Base-by-base conservation (phyloP, 2,888 invertebrate genomes). In the Hypsopygia costalis region DNA sequence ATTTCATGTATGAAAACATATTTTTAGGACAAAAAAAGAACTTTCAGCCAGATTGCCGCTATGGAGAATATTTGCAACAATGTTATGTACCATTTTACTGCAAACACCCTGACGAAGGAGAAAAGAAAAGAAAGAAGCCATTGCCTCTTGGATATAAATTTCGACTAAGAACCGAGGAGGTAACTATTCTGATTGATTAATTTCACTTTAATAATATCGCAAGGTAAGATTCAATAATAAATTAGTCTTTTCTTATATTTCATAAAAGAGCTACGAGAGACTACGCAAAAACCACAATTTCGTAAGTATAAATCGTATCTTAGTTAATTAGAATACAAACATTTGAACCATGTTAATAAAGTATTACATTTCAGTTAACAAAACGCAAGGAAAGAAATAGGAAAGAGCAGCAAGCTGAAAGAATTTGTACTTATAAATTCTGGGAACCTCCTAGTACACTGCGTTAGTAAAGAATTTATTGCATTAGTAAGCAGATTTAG, bases 381-480 rank as follows among this genome's bases (percentile, higher is more conserved):
- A 78, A 73, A 56, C 72, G 85, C 1, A 70, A 69, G 52, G 72
- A 78, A 25, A 68, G 80, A 47, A 82, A 81, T 49, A 75, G 58
- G 41, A 68, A 69, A 47, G 62, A 65, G 37, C 58, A 69, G 41
- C 57, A 66, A 51, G 41, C 41, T 2, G 79, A 78, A 52, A 65
- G 80, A 49, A 40, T 69, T 11, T 83, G 82, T 47, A 72, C 51
- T 44, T 85, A 82, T 46, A 82, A 82, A 50, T 86, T 86, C 61
- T 86, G 86, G 86, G 81, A 81, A 52, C 72, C 86, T 7, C 86
- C 86, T 0, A 74, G 68, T 52, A 64, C 77, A 2, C 62, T 85
- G 40, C 78, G 86, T 85, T 52, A 69, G 81, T 66, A 30, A 31
- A 22, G 12, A n/a, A n/a, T n/a, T n/a, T n/a, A n/a, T n/a, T n/a